These are phyloP conservation scores for Piprites chloris DNA, from an alignment of 2,113 vertebrate species.

Conservation along the genomic window DNA sequence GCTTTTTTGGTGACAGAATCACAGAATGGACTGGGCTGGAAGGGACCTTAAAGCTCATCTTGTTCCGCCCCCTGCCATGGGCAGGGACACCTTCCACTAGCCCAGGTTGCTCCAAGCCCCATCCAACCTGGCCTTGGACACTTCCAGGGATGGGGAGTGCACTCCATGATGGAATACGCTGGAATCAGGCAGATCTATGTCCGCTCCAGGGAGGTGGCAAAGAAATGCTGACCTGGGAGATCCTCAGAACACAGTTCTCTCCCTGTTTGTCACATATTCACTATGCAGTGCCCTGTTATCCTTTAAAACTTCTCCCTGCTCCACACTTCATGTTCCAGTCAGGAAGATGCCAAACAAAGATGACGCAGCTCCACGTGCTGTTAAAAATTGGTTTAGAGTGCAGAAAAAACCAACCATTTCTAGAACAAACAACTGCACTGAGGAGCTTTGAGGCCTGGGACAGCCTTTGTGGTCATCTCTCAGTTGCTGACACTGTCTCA, in stretches of 20 bases:
- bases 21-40: not conserved
- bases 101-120: not conserved
- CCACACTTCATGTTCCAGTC: not conserved
- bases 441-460: not conserved
- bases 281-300: accelerated
- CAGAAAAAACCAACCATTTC: not conserved
- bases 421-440: not conserved
- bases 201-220: not conserved
- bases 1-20: not conserved
- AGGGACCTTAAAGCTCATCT: not conserved
- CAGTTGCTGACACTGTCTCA: not conserved
- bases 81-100: not conserved
- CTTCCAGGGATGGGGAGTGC: not conserved
- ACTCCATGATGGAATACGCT: not conserved
- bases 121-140: not conserved
- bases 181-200: not conserved
- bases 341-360: not conserved
- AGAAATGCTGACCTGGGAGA: not conserved
- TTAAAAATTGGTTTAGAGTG: not conserved
- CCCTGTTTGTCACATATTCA: accelerated
- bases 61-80: accelerated
- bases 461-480: not conserved
- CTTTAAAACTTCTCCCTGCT: not conserved
- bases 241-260: not conserved
- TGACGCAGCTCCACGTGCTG: accelerated